Percentiles rank a stretch among this genome's conserved stretches.
phyloP scores from a whole-genome alignment of 2,888 invertebrate species.

The Drosophila mimetica region DNA sequence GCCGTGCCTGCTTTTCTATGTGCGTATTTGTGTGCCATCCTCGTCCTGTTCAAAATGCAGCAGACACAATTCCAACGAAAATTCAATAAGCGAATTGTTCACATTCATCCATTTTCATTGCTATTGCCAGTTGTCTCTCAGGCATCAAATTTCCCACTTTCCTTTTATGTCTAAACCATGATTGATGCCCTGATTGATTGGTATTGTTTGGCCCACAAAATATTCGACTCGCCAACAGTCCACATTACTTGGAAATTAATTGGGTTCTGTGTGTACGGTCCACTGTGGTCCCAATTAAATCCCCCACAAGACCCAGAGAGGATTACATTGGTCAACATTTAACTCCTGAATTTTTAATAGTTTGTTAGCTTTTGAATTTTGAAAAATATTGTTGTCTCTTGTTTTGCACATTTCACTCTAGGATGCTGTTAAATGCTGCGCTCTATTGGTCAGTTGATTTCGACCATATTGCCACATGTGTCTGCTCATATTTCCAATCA shows the following conservation, averaged over 20 bases:
- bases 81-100: slow-evolving; percentile 45
- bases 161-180: slow-evolving; percentile 13
- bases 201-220: slow-evolving; percentile 28
- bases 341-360: not conserved
- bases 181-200: slow-evolving; percentile 42
- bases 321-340: not conserved
- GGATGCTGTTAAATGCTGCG: not conserved
- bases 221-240: slow-evolving; percentile 7
- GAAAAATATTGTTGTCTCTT: not conserved
- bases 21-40: no score
- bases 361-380: not conserved
- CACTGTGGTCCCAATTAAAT: slow-evolving; percentile 15
- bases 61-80: slow-evolving; percentile 30
- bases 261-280: slow-evolving; percentile 9
- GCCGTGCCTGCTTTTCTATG: slow-evolving; percentile 10
- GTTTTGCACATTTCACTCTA: not conserved
- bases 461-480: not conserved
- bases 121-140: slow-evolving; percentile 20
- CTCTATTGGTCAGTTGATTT: not conserved
- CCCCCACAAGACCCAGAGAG: not conserved
- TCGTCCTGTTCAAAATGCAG: slow-evolving; percentile 23
- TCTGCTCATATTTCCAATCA: slow-evolving; percentile 6
- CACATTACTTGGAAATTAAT: slow-evolving; percentile 18
- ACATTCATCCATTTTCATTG: slow-evolving; percentile 34
- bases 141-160: slow-evolving; percentile 21